These are phyloP conservation scores for Masticophis lateralis DNA, from an alignment of 2,797 vertebrate species.

Conservation along the genomic window DNA sequence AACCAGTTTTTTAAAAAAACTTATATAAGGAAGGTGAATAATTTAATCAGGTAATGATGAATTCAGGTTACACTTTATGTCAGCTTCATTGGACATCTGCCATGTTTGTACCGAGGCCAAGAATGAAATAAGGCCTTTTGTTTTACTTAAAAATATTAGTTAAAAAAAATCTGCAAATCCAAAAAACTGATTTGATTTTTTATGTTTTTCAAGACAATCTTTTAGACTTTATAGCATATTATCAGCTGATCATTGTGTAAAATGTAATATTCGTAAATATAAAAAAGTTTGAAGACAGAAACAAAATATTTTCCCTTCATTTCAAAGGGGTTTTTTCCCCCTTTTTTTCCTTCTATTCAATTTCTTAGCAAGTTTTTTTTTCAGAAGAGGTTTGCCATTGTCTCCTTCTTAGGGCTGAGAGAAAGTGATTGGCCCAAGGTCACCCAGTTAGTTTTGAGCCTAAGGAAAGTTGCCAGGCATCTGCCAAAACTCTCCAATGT, in stretches of 20 bases:
- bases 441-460: background rate
- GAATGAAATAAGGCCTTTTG: slow-evolving; percentile 40
- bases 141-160: slow-evolving; percentile 17
- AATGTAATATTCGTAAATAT: slow-evolving; percentile 46
- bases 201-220: slow-evolving; percentile 44
- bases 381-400: background rate
- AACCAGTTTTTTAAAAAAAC: slow-evolving; percentile 6
- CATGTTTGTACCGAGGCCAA: slow-evolving; percentile 81
- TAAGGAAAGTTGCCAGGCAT: background rate
- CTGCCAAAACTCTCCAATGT: background rate
- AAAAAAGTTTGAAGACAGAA: background rate
- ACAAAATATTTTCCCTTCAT: slow-evolving; percentile 33
- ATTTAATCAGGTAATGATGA: slow-evolving; percentile 86
- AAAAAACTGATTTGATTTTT: slow-evolving; percentile 49
- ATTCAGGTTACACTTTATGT: slow-evolving; percentile 77
- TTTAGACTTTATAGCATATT: background rate
- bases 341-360: background rate
- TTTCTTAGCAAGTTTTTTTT: background rate
- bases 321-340: background rate
- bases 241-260: slow-evolving; percentile 21
- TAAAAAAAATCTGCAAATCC: slow-evolving; percentile 38
- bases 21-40: slow-evolving; percentile 66
- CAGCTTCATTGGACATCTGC: slow-evolving; percentile 75
- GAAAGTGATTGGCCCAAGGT: background rate
- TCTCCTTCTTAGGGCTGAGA: background rate